Percentiles rank a stretch among this genome's conserved stretches.
These are phyloP conservation scores for Masticophis lateralis DNA, from an alignment of 2,797 vertebrate genomes.

Conservation along the genomic window DNA sequence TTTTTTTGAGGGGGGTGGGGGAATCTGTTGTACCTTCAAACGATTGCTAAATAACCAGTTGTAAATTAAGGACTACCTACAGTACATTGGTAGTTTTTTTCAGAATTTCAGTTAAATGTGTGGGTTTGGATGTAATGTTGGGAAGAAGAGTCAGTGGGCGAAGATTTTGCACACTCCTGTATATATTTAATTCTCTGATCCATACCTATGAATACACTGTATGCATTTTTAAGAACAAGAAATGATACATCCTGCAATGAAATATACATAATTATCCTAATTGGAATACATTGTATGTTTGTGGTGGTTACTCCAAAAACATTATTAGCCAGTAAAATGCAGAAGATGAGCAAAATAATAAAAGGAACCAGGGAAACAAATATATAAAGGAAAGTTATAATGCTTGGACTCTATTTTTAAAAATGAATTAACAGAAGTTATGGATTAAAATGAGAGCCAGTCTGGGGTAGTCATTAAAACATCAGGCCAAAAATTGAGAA, in stretches of 20 bases:
- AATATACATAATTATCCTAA: not conserved
- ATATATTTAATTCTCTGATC: not conserved
- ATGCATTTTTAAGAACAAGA: not conserved
- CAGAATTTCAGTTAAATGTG: not conserved
- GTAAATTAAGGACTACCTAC: not conserved
- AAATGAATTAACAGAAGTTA: not conserved
- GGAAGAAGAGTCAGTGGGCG: too few relatives aligned
- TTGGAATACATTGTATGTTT: not conserved
- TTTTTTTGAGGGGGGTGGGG: rapidly evolving
- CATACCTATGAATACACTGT: not conserved
- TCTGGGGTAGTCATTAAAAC: not conserved
- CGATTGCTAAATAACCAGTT: not conserved
- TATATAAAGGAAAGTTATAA: not conserved
- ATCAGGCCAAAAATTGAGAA: not conserved
- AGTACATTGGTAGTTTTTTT: not conserved
- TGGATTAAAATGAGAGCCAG: not conserved
- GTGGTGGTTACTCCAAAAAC: not conserved
- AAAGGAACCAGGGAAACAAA: not conserved
- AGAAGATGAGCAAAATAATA: not conserved
- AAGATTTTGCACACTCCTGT: not conserved
- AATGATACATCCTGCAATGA: not conserved
- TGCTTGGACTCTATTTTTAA: not conserved
- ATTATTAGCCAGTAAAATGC: not conserved
- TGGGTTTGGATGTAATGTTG: not conserved
- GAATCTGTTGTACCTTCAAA: not conserved